Evolutionary conservation across 2,888 invertebrate genomes (phyloP), one percentile per base, ranked within the genome.

Genomic region (Melikaiella ostensackeni): DNA sequence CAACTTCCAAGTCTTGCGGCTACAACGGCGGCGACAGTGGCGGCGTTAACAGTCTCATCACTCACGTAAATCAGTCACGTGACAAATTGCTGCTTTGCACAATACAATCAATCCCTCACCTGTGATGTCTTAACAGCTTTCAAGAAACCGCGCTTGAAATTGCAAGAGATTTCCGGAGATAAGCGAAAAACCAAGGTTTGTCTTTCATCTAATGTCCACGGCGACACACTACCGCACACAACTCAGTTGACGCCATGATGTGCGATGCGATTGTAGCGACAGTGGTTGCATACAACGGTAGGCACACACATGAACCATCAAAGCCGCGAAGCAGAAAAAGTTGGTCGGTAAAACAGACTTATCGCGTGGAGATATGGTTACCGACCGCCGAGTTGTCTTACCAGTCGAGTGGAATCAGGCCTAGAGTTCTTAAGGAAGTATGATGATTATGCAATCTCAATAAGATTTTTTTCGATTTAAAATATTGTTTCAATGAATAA

Each of bases 201-300:
- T 13, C 64, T 73, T 76, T 79, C 79, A 80, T 76, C 79, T 80
- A 76, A 81, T 38, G 55, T 80, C 73, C 76, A 81, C 19, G 24
- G 50, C 21, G 50, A 50, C 50, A 50, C 50, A 64, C 81, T 30
- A 4, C 30, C n/a, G 42, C 79, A 79, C 81, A 81, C 78, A 78
- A 81, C 76, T 79, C 76, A 70, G n/a, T 64, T 75, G 80, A 77
- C 81, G 81, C 81, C 80, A 81, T 81, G 81, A 42, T 16, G 42
- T 16, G 42, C 16, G 42, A 42, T 42, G 42, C 42, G 42, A 42
- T 38, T 38, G 38, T 38, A 6, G 42, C 42, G 16, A 42, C 16
- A 42, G 42, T 38, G 42, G 16, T 42, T 42, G 1, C 11, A 42
- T 16, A 42, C 42, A n/a, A 16, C 42, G 16, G 16, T 13, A 38